A percentile compares a stretch with the other conserved stretches of the same genome.
Evolutionary conservation across 2,113 vertebrate genomes (phyloP).

Genomic region (Zapus hudsonius): DNA sequence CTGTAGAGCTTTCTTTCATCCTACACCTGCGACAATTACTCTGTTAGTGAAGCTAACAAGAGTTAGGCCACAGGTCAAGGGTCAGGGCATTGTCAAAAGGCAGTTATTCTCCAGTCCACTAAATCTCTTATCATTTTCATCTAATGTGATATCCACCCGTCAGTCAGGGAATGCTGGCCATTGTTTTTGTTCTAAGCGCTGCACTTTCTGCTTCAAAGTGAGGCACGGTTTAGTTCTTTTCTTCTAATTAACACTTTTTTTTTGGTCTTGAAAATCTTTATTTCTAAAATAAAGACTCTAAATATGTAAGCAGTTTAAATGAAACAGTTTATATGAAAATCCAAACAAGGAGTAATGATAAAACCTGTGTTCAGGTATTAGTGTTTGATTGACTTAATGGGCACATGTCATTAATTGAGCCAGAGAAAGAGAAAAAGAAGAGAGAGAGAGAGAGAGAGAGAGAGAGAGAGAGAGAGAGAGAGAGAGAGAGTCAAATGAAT

Average conservation of each 20-base stretch:
- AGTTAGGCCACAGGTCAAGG: constrained; percentile 92
- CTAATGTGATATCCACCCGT: constrained; percentile 96
- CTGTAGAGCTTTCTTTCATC: constrained; percentile 88
- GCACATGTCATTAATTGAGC: background rate
- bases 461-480: too few relatives aligned
- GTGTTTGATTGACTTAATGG: constrained; percentile 27
- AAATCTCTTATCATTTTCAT: constrained; percentile 96
- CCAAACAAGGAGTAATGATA: constrained; percentile 66
- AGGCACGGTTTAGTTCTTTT: constrained; percentile 80
- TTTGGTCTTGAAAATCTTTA: constrained; percentile 77
- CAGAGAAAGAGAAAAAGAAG: too few relatives aligned
- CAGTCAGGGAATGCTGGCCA: constrained; percentile 89
- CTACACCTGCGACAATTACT: constrained; percentile 92
- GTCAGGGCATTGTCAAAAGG: constrained; percentile 94
- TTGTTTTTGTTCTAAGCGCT: constrained; percentile 86
- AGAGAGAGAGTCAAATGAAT: constrained; percentile 8
- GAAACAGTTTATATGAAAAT: constrained; percentile 75
- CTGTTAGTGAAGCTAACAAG: constrained; percentile 92
- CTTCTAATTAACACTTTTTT: constrained; percentile 82
- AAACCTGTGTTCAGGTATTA: constrained; percentile 67
- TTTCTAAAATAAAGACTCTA: constrained; percentile 80
- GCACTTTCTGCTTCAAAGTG: constrained; percentile 79
- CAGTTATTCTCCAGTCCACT: constrained; percentile 93
- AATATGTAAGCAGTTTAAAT: constrained; percentile 71
- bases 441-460: too few relatives aligned